These are phyloP conservation scores for Sebastes melanostomus DNA, from an alignment of 2,797 vertebrate genomes.

Conservation along the genomic window DNA sequence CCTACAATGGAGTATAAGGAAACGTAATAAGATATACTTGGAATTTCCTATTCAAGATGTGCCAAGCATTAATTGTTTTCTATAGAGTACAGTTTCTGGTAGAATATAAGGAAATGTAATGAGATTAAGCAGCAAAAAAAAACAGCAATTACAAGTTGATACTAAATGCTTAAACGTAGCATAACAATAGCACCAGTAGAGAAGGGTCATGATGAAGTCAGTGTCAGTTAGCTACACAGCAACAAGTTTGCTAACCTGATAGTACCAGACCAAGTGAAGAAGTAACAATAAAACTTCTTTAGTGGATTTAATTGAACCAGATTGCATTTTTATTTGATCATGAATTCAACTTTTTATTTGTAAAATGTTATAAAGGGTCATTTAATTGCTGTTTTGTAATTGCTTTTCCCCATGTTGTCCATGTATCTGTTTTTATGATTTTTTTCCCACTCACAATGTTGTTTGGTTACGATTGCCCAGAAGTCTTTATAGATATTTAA, in stretches of 20 bases:
- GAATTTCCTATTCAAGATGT: neutral
- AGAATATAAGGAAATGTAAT: neutral
- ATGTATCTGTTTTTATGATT: too few relatives aligned
- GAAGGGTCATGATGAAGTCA: neutral
- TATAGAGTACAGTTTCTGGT: neutral
- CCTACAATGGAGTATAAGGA: neutral
- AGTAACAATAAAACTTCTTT: neutral
- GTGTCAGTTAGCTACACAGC: neutral
- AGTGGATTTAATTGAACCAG: neutral
- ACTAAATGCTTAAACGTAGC: neutral
- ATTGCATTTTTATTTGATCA: neutral
- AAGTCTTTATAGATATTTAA: too few relatives aligned
- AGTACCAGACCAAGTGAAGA: neutral
- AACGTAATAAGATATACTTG: neutral
- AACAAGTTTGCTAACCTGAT: neutral
- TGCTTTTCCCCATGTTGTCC: too few relatives aligned
- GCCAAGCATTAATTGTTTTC: neutral
- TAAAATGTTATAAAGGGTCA: too few relatives aligned
- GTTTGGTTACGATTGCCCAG: too few relatives aligned
- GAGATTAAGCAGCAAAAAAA: neutral
- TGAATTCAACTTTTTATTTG: neutral
- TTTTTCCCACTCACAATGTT: too few relatives aligned
- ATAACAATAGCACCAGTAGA: neutral
- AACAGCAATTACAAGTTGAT: neutral
- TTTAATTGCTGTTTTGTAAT: too few relatives aligned